Base-by-base conservation (phyloP, 2,113 vertebrate species). In the Drymodes brunneopygia region DNA sequence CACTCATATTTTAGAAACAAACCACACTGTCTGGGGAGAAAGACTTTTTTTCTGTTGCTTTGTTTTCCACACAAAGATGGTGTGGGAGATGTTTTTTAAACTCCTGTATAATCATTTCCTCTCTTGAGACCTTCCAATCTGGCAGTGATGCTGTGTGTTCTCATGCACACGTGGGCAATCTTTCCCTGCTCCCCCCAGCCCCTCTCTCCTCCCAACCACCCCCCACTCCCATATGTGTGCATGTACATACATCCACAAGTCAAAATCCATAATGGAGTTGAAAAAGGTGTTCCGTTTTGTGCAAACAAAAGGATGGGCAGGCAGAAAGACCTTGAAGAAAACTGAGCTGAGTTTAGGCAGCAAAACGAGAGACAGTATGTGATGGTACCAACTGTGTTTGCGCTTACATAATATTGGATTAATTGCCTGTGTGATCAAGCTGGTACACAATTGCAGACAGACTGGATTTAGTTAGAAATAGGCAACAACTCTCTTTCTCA, bases 21-120 rank as follows among this genome's bases (percentile, higher is more conserved):
- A 75, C 79, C 1, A 0, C 64, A 29, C 78, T 97, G 89, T 94
- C 70, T 73, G 40, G 20, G 70, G 28, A 90, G 31, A 72, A 87
- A 64, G 62, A 62, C 12, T 65, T 51, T 79, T 79, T 69, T 44
- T 64, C 6, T 2, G 2, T 62, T 82, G 56, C 79, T 87, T 71
- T 61, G 18, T 90, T 64, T 80, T 61, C 75, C 23, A 10, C 15
- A 36, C 35, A 27, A 12, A 48, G 47, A 45, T 66, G 48, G 29
- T 19, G 50, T 90, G 66, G 77, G 64, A 85, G 35, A 86, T 92
- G 66, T 88, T 64, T 95, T 95, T 94, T 70, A 54, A 91, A 91
- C 80, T 95, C 22, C 25, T 60, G 11, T 62, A 51, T 81, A 85
- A 85, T 40, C 29, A 83, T 82, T 97, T 97, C 67, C 66, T 95